Evolutionary conservation across 2,797 vertebrate genomes (phyloP).

Genomic region (Aeoliscus strigatus): DNA sequence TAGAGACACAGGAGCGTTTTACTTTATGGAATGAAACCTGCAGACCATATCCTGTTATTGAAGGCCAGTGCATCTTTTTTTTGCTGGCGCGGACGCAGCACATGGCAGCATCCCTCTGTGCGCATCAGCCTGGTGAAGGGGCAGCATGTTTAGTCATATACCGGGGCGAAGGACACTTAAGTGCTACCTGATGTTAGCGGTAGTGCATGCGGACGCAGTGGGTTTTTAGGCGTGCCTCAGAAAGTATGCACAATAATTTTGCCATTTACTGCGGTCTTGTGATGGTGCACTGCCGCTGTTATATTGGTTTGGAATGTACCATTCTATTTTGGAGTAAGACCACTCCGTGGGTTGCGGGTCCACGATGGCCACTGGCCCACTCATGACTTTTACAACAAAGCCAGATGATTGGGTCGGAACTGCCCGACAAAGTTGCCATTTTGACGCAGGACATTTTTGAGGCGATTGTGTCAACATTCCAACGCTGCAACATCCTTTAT

Average conservation of each 20-base stretch:
- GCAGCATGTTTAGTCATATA: slow-evolving; percentile 75
- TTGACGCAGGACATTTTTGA: slow-evolving; percentile 72
- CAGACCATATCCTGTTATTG: slow-evolving; percentile 81
- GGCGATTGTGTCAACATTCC: slow-evolving; percentile 70
- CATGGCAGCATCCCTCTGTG: slow-evolving; percentile 31
- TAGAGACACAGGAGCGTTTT: slow-evolving; percentile 50
- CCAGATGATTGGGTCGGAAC: slow-evolving; percentile 37
- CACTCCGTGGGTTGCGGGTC: slow-evolving; percentile 71
- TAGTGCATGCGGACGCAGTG: slow-evolving; percentile 70
- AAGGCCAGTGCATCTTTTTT: slow-evolving; percentile 67
- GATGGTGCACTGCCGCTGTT: slow-evolving; percentile 77
- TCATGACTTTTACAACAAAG: slow-evolving; percentile 67
- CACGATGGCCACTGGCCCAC: slow-evolving; percentile 64
- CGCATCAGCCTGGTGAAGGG: slow-evolving; percentile 49
- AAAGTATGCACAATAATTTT: slow-evolving; percentile 79
- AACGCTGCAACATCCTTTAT: slow-evolving; percentile 52
- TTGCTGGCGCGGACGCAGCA: slow-evolving; percentile 51
- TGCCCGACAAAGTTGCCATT: slow-evolving; percentile 32
- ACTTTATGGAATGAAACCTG: slow-evolving; percentile 69
- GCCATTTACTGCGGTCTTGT: slow-evolving; percentile 79
- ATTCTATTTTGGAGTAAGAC: slow-evolving; percentile 74
- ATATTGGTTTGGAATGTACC: slow-evolving; percentile 81
- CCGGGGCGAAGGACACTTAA: slow-evolving; percentile 74
- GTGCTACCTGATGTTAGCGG: slow-evolving; percentile 80
- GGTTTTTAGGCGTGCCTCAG: slow-evolving; percentile 76